Conservation (phyloP, 2,888 invertebrate genomes). For the Amblyjoppa proteus region DNA sequence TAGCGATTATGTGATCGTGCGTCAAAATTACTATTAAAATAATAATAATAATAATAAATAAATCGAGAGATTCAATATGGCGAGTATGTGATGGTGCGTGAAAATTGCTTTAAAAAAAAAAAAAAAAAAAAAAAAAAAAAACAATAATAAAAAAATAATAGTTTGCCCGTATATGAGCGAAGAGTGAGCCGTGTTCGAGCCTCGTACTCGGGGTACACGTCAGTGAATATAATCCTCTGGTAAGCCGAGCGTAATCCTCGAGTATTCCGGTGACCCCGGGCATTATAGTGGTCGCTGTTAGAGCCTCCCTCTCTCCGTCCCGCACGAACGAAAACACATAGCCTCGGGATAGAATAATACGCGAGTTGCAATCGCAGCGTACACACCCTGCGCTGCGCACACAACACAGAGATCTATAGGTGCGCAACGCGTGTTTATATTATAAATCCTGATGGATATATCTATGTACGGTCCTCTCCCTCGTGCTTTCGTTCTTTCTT, state of each 20-base stretch:
- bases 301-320: constrained; percentile 8
- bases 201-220: constrained; percentile 33
- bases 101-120: too few species aligned
- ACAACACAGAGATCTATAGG: constrained; percentile 21
- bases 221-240: constrained; percentile 64
- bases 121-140: constrained; percentile 2
- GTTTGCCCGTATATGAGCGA: constrained; percentile 49
- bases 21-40: constrained; percentile 43
- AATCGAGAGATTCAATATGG: too few species aligned
- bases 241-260: constrained; percentile 69
- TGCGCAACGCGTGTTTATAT: constrained; percentile 60
- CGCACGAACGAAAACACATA: constrained; percentile 29
- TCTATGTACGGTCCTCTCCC: constrained; percentile 17
- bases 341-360: constrained; percentile 42
- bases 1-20: neutral
- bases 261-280: constrained; percentile 49
- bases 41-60: too few species aligned
- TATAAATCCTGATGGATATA: constrained; percentile 31
- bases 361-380: constrained; percentile 25
- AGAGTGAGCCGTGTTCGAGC: constrained; percentile 38
- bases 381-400: neutral
- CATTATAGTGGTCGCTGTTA: constrained; percentile 56
- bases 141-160: constrained; percentile 46
- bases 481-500: constrained; percentile 51
- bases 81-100: too few species aligned